Evolutionary conservation across 2,797 vertebrate genomes (phyloP).

Genomic region (Allochrocebus solatus): DNA sequence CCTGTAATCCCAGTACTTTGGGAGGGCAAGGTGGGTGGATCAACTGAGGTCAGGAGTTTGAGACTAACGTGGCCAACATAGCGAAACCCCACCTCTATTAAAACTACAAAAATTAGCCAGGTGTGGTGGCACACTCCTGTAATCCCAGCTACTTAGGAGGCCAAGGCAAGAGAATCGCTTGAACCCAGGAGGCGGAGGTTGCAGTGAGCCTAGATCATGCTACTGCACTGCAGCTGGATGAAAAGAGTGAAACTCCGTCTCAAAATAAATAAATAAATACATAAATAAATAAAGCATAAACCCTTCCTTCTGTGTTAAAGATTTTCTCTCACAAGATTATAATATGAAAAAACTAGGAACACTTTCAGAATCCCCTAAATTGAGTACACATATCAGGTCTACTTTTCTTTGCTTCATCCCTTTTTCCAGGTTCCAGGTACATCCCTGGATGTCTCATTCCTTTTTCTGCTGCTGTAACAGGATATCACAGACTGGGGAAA

Average conservation of each 20-base stretch:
- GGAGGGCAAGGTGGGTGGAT: not conserved
- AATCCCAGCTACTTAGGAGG: not conserved
- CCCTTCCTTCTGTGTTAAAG: not conserved
- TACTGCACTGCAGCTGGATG: not conserved
- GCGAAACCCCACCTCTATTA: not conserved
- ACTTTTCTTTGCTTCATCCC: not conserved
- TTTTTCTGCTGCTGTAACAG: not conserved
- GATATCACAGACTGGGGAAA: not conserved
- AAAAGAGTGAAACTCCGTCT: not conserved
- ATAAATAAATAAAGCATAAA: not conserved
- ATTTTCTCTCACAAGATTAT: not conserved
- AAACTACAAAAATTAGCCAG: not conserved
- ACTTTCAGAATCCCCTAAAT: not conserved
- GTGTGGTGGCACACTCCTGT: not conserved
- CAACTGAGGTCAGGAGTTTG: not conserved
- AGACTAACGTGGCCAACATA: not conserved
- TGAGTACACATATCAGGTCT: not conserved
- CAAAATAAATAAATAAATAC: not conserved
- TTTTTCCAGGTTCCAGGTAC: not conserved
- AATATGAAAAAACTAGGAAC: not conserved
- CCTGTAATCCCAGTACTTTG: not conserved
- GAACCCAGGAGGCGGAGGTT: not conserved
- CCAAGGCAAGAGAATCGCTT: not conserved
- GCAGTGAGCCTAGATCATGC: not conserved
- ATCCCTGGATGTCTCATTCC: not conserved